Conservation (phyloP, 2,113 vertebrate species). For the Hippolais icterina region DNA sequence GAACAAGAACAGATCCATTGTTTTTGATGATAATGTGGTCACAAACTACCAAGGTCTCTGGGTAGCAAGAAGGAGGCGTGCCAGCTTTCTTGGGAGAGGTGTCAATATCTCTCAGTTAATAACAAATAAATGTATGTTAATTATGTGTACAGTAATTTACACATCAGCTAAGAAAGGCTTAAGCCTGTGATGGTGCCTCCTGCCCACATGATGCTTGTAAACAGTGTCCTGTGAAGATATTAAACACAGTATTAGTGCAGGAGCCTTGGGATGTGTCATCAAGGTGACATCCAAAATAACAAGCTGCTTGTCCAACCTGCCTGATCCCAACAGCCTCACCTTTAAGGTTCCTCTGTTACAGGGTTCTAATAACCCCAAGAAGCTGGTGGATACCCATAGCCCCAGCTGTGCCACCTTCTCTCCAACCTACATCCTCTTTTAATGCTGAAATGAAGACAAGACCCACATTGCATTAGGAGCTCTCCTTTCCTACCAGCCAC, state of each 20-base stretch:
- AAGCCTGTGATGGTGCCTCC: neutral
- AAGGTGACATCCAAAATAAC: neutral
- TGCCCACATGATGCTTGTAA: neutral
- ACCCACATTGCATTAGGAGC: neutral
- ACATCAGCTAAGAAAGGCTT: conserved; percentile 1
- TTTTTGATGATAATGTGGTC: neutral
- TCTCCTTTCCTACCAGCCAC: neutral
- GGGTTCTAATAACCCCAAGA: neutral
- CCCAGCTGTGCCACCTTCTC: neutral
- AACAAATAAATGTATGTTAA: neutral
- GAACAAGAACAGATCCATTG: neutral
- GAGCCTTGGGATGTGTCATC: conserved; percentile 10
- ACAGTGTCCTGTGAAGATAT: neutral
- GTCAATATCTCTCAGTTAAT: neutral
- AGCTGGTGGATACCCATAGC: neutral
- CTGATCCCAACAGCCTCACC: neutral
- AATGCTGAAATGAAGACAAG: neutral
- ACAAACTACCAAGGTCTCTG: neutral
- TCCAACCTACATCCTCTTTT: neutral
- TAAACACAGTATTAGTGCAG: neutral
- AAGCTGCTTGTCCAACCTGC: conserved; percentile 7
- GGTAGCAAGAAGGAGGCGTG: neutral
- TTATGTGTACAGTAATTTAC: neutral
- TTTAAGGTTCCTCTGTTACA: neutral
- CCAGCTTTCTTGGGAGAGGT: neutral